Percentiles rank a stretch among this genome's conserved stretches.
Evolutionary conservation across 2,797 vertebrate genomes (phyloP).

Genomic region (Xiphorhynchus erythropygius): DNA sequence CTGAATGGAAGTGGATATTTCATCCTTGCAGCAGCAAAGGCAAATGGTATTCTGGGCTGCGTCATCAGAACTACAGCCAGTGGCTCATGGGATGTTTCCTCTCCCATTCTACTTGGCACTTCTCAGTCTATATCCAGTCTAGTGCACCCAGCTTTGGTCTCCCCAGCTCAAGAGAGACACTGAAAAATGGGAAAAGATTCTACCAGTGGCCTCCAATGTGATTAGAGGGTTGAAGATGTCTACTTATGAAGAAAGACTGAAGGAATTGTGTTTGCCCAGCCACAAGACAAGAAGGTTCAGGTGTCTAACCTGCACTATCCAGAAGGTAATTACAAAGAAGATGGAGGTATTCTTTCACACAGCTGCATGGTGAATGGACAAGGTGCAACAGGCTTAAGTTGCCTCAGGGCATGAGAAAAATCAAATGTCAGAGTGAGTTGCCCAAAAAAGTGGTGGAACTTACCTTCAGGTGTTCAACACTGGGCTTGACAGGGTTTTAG

Average conservation of each 20-base stretch:
- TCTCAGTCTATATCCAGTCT: neutral
- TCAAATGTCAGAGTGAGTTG: neutral
- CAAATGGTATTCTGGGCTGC: accelerated
- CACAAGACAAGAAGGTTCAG: neutral
- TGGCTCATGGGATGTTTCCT: accelerated
- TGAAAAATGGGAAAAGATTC: neutral
- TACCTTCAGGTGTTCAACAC: neutral
- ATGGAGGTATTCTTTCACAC: neutral
- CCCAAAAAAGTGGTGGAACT: neutral
- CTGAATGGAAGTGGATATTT: neutral
- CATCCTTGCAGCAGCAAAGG: neutral
- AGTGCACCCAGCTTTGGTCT: neutral
- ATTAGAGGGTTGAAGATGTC: neutral
- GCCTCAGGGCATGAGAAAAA: neutral
- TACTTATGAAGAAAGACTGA: neutral
- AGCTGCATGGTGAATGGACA: neutral
- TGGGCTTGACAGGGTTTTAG: neutral
- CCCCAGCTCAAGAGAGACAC: neutral
- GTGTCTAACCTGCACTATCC: neutral
- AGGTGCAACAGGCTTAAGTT: neutral
- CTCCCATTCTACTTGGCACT: neutral
- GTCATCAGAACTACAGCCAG: neutral
- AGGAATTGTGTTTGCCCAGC: neutral
- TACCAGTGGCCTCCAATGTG: neutral
- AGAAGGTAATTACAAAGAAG: neutral